These are phyloP conservation scores for Idris sp. DNA, from an alignment of 1,140 invertebrate genomes.

Conservation along the genomic window DNA sequence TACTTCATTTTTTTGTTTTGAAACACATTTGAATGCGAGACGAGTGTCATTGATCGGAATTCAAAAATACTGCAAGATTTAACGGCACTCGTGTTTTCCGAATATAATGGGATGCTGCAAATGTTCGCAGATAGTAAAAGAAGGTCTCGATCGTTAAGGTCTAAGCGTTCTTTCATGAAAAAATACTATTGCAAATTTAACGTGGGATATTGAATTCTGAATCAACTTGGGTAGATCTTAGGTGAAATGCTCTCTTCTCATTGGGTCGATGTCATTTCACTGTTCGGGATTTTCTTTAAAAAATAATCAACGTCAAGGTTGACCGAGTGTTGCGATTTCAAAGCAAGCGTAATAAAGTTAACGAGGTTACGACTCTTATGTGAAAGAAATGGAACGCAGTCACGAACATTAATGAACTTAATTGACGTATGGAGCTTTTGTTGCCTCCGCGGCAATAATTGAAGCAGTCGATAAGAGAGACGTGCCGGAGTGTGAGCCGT, in stretches of 20 bases:
- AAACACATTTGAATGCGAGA: constrained; percentile 18
- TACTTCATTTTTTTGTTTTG: constrained; percentile 41
- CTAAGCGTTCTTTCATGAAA: constrained; percentile 37
- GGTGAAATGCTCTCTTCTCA: too few relatives aligned
- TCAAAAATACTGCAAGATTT: constrained; percentile 52
- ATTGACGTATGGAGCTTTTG: constrained; percentile 47
- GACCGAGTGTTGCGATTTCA: constrained; percentile 4
- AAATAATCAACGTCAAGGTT: too few relatives aligned
- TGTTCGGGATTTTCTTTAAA: too few relatives aligned
- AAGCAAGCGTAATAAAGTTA: constrained; percentile 17
- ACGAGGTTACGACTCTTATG: constrained; percentile 34
- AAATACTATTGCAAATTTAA: constrained; percentile 36
- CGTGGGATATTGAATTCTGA: constrained; percentile 34
- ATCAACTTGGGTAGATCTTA: too few relatives aligned
- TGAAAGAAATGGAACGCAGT: constrained; percentile 30
- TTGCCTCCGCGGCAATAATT: constrained; percentile 16
- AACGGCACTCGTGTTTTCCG: constrained; percentile 42
- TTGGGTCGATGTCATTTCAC: too few relatives aligned
- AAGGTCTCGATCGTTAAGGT: constrained; percentile 49
- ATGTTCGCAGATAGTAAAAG: constrained; percentile 15
- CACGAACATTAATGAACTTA: constrained; percentile 35
- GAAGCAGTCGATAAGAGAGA: constrained; percentile 15
- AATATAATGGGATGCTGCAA: constrained; percentile 47
- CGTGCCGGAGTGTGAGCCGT: constrained; percentile 14
- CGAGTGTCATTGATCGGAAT: constrained; percentile 47